phyloP scores from a whole-genome alignment of 2,888 invertebrate species.

The Fragum sueziense region DNA sequence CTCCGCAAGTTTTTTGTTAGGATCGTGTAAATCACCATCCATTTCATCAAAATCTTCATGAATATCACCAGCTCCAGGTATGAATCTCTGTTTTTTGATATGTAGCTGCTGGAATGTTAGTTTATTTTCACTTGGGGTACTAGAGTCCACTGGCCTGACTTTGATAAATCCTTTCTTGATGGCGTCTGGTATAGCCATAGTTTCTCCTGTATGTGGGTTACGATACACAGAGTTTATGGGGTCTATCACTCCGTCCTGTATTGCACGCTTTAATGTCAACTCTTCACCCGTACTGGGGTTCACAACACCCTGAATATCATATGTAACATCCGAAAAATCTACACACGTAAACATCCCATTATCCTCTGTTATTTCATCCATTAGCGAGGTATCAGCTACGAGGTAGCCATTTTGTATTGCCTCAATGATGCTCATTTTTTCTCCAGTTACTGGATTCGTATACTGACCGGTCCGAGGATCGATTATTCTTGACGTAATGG shows the following conservation, averaged over 20 bases:
- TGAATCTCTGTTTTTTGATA: conserved; percentile 72
- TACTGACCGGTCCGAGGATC: conserved; percentile 88
- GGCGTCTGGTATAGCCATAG: conserved; percentile 74
- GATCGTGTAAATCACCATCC: conserved; percentile 61
- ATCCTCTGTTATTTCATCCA: conserved; percentile 63
- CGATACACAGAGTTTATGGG: conserved; percentile 73
- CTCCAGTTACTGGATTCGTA: conserved; percentile 74
- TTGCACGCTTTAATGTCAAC: conserved; percentile 72
- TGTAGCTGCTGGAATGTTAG: conserved; percentile 75
- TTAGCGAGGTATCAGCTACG: conserved; percentile 68
- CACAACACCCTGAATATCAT: conserved; percentile 68
- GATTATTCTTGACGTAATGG: conserved; percentile 89
- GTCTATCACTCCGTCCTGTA: conserved; percentile 75
- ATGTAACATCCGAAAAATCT: conserved; percentile 71
- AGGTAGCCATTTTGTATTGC: conserved; percentile 89
- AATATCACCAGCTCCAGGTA: conserved; percentile 65
- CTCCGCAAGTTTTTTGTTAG: conserved; percentile 69
- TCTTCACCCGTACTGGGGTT: conserved; percentile 74
- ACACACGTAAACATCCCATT: conserved; percentile 70
- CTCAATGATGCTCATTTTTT: conserved; percentile 86
- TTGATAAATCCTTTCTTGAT: conserved; percentile 74
- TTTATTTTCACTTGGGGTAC: conserved; percentile 62
- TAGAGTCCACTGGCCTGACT: conserved; percentile 64
- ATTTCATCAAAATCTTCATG: conserved; percentile 63
- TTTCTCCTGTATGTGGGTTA: conserved; percentile 75